Conservation (phyloP, 2,797 vertebrate genomes). For the Cryptoblepharus egeriae region DNA sequence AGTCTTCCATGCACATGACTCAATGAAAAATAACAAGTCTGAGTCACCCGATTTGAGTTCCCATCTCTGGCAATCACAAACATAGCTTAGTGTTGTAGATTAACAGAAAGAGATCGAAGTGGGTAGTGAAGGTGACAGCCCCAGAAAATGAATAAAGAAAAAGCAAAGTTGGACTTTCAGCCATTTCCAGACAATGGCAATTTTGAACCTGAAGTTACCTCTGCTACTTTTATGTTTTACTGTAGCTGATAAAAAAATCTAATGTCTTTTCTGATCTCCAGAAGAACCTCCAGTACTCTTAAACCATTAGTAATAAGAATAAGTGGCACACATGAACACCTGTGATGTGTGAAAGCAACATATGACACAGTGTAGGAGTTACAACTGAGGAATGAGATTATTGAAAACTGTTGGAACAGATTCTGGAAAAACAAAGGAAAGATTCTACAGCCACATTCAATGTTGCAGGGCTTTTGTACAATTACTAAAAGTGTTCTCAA, state of each 20-base stretch:
- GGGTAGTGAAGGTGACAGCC: slow-evolving; percentile 64
- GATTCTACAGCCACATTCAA: not conserved
- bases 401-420: not conserved
- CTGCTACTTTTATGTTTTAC: not conserved
- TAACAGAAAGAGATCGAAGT: slow-evolving; percentile 77
- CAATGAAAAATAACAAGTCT: too few relatives aligned
- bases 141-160: slow-evolving; percentile 77
- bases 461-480: not conserved
- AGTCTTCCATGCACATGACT: too few relatives aligned
- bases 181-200: too few relatives aligned
- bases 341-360: not conserved
- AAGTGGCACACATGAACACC: not conserved
- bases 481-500: too few relatives aligned
- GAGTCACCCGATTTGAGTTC: too few relatives aligned
- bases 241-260: too few relatives aligned
- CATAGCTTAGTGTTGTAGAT: slow-evolving; percentile 78
- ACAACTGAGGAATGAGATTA: not conserved
- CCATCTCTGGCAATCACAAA: slow-evolving; percentile 80
- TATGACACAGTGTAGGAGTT: not conserved
- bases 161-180: slow-evolving; percentile 54
- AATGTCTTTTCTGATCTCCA: fast-evolving
- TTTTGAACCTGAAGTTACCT: not conserved
- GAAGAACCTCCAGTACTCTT: not conserved
- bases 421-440: not conserved
- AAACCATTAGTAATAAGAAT: not conserved